These are phyloP conservation scores for Dasypogon diadema DNA, from an alignment of 2,888 invertebrate genomes.

Conservation along the genomic window DNA sequence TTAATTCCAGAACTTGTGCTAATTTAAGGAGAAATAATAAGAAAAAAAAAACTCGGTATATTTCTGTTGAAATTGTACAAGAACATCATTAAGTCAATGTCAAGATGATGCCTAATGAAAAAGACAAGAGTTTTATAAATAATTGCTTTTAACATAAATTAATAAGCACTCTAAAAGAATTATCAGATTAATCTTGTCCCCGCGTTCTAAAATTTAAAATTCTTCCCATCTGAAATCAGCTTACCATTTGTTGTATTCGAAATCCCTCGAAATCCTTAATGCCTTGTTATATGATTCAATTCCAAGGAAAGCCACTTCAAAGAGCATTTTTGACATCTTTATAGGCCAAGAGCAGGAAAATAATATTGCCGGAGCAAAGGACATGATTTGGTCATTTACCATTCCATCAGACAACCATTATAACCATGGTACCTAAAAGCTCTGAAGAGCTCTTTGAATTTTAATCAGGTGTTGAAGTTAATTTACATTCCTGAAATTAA, in stretches of 20 bases:
- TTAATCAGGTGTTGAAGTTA: constrained; percentile 19
- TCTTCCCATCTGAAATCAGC: not conserved
- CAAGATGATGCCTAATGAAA: too few relatives aligned
- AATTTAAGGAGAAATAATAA: too few relatives aligned
- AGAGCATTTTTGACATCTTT: not conserved
- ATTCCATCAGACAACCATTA: not conserved
- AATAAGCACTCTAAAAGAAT: too few relatives aligned
- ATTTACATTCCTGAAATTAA: not conserved
- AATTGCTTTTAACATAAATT: too few relatives aligned
- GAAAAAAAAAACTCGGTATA: too few relatives aligned
- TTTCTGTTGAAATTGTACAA: too few relatives aligned
- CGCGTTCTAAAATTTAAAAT: too few relatives aligned
- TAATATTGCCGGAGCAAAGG: not conserved
- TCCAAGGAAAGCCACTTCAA: not conserved
- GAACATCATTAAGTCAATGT: too few relatives aligned
- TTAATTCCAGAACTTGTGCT: too few relatives aligned
- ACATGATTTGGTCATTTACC: constrained; percentile 2
- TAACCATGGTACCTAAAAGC: not conserved
- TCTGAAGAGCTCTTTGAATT: constrained; percentile 4
- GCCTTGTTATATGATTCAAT: not conserved
- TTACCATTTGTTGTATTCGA: not conserved
- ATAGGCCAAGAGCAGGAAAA: not conserved
- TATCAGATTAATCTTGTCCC: too few relatives aligned
- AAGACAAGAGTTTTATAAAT: too few relatives aligned
- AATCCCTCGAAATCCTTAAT: not conserved